Conservation (phyloP, 2,113 vertebrate species). For the Mobula birostris region DNA sequence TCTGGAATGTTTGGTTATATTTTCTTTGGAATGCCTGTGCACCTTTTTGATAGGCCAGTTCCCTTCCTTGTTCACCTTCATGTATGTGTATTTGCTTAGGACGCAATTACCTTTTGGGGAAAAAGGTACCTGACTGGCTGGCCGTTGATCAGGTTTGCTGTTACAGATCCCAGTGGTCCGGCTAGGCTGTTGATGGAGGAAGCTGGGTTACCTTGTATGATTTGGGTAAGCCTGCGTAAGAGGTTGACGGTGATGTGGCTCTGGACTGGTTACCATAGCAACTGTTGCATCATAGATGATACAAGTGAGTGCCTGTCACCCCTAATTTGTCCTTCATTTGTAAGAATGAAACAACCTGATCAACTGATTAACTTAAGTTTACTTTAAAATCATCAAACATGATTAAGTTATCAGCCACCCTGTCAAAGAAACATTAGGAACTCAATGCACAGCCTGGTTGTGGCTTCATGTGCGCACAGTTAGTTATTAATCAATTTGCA, state of each 20-base stretch:
- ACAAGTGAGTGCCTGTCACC: too few relatives aligned
- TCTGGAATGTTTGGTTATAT: neutral
- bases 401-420: slow-evolving; percentile 13
- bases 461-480: neutral
- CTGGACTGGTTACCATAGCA: neutral
- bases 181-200: neutral
- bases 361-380: neutral
- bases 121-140: neutral
- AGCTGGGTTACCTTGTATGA: neutral
- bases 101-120: neutral
- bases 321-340: neutral
- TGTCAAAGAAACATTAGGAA: neutral
- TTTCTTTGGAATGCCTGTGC: neutral
- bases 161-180: too few relatives aligned
- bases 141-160: too few relatives aligned
- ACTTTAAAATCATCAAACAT: neutral
- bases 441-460: neutral
- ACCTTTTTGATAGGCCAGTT: neutral
- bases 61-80: neutral
- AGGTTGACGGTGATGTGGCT: neutral
- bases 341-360: neutral
- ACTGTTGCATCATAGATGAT: neutral
- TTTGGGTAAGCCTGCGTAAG: neutral
- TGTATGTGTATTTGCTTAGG: neutral
- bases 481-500: slow-evolving; percentile 26